Percentiles rank a stretch among this genome's conserved stretches.
Conservation (phyloP, 2,888 invertebrate species). For the Cyrtodaria siliqua region DNA sequence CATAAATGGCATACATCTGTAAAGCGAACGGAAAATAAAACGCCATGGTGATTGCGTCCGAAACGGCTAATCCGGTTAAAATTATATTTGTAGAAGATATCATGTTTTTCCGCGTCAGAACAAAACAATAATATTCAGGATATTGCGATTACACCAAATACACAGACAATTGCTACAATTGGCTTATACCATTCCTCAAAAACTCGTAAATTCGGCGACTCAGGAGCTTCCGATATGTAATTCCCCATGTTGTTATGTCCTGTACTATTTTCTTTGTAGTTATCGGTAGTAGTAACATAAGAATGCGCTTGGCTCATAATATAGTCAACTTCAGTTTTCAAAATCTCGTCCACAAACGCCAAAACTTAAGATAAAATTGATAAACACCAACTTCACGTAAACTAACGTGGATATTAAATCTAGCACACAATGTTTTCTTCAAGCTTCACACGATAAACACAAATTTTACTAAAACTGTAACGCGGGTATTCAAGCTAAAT, state of each 20-base stretch:
- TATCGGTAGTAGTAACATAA: constrained; percentile 51
- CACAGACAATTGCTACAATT: constrained; percentile 93
- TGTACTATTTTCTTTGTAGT: constrained; percentile 49
- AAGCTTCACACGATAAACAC: too few species aligned
- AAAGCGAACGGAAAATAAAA: constrained; percentile 97
- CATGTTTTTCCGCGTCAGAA: constrained; percentile 96
- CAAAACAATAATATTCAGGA: constrained; percentile 96
- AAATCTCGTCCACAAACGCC: too few species aligned
- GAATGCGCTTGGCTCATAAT: constrained; percentile 40
- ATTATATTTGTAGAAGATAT: constrained; percentile 95
- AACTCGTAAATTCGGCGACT: constrained; percentile 54
- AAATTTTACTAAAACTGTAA: too few species aligned
- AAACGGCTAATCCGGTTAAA: constrained; percentile 93
- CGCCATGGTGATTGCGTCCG: constrained; percentile 94
- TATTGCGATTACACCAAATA: constrained; percentile 96
- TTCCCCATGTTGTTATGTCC: constrained; percentile 53
- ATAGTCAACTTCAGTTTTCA: too few species aligned
- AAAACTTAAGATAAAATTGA: too few species aligned
- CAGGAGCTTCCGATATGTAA: constrained; percentile 52
- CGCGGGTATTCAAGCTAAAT: too few species aligned
- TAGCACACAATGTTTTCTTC: too few species aligned
- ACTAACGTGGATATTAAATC: too few species aligned
- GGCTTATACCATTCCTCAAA: constrained; percentile 74
- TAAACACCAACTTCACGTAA: too few species aligned
- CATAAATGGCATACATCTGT: constrained; percentile 80